Evolutionary conservation across 2,888 invertebrate species (phyloP).

Genomic region (Cancer borealis): DNA sequence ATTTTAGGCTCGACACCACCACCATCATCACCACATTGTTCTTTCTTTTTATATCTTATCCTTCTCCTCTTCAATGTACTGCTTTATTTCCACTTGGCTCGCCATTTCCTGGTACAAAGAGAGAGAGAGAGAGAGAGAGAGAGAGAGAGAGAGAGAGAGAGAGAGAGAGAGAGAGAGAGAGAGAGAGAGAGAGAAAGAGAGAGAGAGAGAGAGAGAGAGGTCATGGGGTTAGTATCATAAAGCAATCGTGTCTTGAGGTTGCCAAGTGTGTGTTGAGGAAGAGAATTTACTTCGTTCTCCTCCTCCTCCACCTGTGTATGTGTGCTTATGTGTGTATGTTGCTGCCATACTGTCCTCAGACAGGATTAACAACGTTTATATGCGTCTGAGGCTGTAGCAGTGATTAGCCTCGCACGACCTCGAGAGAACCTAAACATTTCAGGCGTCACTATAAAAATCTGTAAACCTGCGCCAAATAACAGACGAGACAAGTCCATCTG

Average conservation of each 20-base stretch:
- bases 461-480: no score
- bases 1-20: background rate
- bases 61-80: background rate
- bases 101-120: no score
- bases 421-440: no score
- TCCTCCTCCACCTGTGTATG: no score
- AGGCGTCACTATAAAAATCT: no score
- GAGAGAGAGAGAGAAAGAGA: slow-evolving; percentile 29
- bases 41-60: background rate
- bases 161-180: slow-evolving; percentile 32
- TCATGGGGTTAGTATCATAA: background rate
- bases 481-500: no score
- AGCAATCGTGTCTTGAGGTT: background rate
- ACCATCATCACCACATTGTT: background rate
- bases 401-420: no score
- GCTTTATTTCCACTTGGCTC: background rate
- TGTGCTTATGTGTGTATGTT: no score
- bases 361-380: no score
- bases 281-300: no score
- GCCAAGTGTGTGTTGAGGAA: background rate
- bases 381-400: no score
- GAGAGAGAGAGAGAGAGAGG: slow-evolving; percentile 27
- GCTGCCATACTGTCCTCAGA: no score
- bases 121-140: background rate
- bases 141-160: slow-evolving; percentile 28